Evolutionary conservation across 2,797 vertebrate genomes (phyloP).

Genomic region (Paguma larvata): DNA sequence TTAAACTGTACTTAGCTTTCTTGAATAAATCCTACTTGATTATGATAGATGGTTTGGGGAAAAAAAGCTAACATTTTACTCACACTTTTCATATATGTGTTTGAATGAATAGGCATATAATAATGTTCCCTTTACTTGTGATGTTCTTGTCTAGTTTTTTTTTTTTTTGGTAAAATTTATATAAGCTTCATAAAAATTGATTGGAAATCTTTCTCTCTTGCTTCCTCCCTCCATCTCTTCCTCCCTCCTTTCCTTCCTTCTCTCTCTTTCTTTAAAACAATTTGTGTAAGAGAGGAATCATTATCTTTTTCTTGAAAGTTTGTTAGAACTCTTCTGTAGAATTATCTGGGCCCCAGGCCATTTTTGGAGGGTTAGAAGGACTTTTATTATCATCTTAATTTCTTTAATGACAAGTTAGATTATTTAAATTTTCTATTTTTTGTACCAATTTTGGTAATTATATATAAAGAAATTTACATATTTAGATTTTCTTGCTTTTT

Average conservation of each 20-base stretch:
- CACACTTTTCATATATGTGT: not conserved
- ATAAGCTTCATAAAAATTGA: conserved; percentile 3
- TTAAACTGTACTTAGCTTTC: not conserved
- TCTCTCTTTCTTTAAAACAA: not conserved
- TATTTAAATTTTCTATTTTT: not conserved
- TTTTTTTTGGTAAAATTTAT: not conserved
- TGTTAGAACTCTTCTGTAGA: not conserved
- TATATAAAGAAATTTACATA: not conserved
- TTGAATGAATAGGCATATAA: not conserved
- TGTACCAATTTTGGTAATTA: not conserved
- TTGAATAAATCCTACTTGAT: not conserved
- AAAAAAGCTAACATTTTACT: not conserved
- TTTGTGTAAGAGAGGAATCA: not conserved
- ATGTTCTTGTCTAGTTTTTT: not conserved
- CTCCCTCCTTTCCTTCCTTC: not conserved
- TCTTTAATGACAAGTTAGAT: not conserved
- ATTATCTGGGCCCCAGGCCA: not conserved
- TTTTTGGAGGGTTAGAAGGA: not conserved
- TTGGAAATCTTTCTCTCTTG: not conserved
- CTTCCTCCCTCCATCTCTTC: not conserved
- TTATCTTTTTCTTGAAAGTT: not conserved
- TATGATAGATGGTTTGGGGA: not conserved
- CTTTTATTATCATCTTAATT: conserved; percentile 32
- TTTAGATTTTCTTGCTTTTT: conserved; percentile 33
- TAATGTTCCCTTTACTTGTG: not conserved